Evolutionary conservation across 1,140 invertebrate genomes (phyloP), one percentile per base, ranked within the genome.

Genomic region (Lanistes nyassanus): DNA sequence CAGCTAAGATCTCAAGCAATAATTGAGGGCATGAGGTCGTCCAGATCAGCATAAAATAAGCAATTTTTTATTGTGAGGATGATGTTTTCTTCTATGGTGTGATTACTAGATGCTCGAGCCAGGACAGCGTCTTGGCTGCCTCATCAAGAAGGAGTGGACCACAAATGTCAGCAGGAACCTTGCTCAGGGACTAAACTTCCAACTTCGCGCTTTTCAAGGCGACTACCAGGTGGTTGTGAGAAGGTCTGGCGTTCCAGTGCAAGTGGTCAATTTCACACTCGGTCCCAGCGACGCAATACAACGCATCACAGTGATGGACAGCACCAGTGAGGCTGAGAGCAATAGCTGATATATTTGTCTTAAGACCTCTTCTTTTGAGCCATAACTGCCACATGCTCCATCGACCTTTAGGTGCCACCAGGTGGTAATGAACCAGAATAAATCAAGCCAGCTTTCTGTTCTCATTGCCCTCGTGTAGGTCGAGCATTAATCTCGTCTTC

Each of bases 111-210:
- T 69, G 31, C 34, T 56, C n/a, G 65, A 76, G 37, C 53, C 68
- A 4, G 75, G 75, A 51, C 39, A 70, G 68, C 56, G 75, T 26
- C 70, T 55, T 26, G 55, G 60, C 21, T 60, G 68, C 31, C 68
- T 76, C 26, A 37, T 71, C 19, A 76, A 71, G 29, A 71, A 76
- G n/a, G 75, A 76, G 34, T 76, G 75, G 75, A 71, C 16, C 5
- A 76, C 75, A 19, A 56, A 58, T 19, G 7, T 60, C 9, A 76
- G 23, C 23, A 31, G 36, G 11, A 56, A 70, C 60, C 58, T 76
- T 1, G 37, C 5, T 19, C 0, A 56, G 19, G 68, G 68, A 16
- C 13, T 23, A 21, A 65, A 16, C 0, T 37, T 76, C 23, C 3
- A 39, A 42, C 0, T 71, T 26, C 67, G 75, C 6, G 75, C 53